Base-by-base conservation (phyloP, 2,888 invertebrate genomes). In the Thymelicus sylvestris region DNA sequence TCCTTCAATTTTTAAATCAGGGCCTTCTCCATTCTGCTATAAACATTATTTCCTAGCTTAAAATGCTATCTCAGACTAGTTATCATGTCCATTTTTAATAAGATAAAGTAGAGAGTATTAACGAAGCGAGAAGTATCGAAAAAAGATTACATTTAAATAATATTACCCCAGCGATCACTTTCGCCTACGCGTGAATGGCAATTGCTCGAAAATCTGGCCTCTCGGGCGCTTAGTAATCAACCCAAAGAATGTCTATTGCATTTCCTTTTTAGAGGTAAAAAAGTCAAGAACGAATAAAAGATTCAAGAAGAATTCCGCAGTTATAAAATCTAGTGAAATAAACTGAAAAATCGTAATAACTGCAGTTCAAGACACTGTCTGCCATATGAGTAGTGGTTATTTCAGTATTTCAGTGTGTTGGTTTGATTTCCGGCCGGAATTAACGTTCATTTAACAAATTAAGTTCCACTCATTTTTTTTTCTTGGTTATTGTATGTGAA, bases 71-170 rank as follows among this genome's bases (percentile, higher is more conserved):
- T 57, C 50, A 68, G 15, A 61, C 39, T 66, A 72, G 66, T 67
- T 67, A 74, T 48, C 60, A 67, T 73, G 67, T 63, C 72, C 55
- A 70, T 69, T 73, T 77, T 77, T 76, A 79, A 78, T 77, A 76
- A 74, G 74, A 76, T 75, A 75, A 77, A 76, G 77, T 74, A 76
- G 74, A 72, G 66, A 68, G 71, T 78, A 78, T 78, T 80, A 78
- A 78, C 76, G 76, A 71, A 77, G 84, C 88, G 83, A 87, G 86
- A 88, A 89, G 90, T 92, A 92, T 92, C 89, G 92, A 91, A 90
- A 92, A 92, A 90, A 92, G 88, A 92, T 93, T 88, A 92, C 92
- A 91, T 92, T 92, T 92, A 92, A 92, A 93, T 91, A 93, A 93
- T 91, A 92, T 90, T 88, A 92, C 93, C 93, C 93, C 75, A 83